phyloP scores from a whole-genome alignment of 2,113 vertebrate species.

The Kryptolebias marmoratus region DNA sequence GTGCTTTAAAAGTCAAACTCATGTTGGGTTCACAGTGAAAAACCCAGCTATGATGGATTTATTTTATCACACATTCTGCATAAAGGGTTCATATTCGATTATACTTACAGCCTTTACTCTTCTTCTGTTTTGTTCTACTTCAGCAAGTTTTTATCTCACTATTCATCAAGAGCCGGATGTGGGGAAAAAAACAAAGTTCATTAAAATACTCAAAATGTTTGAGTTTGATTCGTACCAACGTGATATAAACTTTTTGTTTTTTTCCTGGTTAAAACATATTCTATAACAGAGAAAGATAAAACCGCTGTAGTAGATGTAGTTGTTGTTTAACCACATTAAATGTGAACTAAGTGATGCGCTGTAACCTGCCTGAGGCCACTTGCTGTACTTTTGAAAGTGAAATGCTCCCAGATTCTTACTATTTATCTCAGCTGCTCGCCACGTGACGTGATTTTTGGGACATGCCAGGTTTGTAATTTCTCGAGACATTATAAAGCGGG shows the following conservation, averaged over 20 bases:
- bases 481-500: no score
- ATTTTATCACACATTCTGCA: not conserved
- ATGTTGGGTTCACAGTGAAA: slow-evolving; percentile 1
- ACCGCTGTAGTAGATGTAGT: not conserved
- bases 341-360: no score
- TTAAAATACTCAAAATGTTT: slow-evolving; percentile 5
- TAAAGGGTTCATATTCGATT: not conserved
- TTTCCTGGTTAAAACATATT: not conserved
- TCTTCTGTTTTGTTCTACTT: not conserved
- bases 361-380: no score
- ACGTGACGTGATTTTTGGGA: no score
- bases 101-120: not conserved
- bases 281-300: not conserved
- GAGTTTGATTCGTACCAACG: not conserved
- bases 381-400: no score
- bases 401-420: no score
- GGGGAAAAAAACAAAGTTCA: not conserved
- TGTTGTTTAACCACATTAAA: no score
- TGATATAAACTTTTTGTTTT: not conserved
- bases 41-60: not conserved
- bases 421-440: no score
- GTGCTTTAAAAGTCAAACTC: slow-evolving; percentile 3
- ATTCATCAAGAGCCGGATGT: not conserved
- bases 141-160: not conserved
- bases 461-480: no score